Evolutionary conservation across 2,797 vertebrate species (phyloP), one percentile per base, ranked within the genome.

Genomic region (Mycteria americana): DNA sequence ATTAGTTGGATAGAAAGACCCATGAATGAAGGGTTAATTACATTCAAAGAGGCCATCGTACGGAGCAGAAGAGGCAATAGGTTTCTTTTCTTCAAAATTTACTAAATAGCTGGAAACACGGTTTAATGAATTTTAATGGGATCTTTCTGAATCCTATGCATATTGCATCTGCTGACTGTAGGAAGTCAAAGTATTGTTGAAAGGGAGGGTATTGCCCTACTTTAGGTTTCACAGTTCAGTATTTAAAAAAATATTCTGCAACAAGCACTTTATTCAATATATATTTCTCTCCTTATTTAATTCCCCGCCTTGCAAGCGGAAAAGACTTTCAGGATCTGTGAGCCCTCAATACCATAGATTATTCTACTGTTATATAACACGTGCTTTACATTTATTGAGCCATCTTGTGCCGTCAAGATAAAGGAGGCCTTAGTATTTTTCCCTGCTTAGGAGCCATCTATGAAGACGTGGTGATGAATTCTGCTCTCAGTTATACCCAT

Each of bases 51-150:
- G 94, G 95, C 90, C 92, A 97, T 92, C 31, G 4, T 83, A 91
- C 53, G 56, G 93, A 96, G 95, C 63, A 74, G 69, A 81, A 85
- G 79, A 96, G 83, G 67, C 83, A 93, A 70, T 88, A 89, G 78
- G 80, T 96, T 96, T 96, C 92, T 97, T 95, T 98, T 96, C 96
- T 97, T 97, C 91, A 91, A 97, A 95, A 96, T 97, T 95, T 97
- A 95, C 97, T 88, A 95, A 97, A 96, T 96, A 95, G 94, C 92
- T 91, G 77, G 88, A 94, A 96, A 96, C 93, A 96, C 0, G 13
- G 81, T 97, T 97, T 97, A 97, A 97, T 97, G 97, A 97, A 97
- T 97, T 97, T 97, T 97, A 97, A 97, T 97, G 85, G 97, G 89
- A 95, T 96, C 95, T 95, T 94, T 94, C 93, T 89, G 93, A 96